A percentile compares a stretch with the other conserved stretches of the same genome.
Evolutionary conservation across 1,140 invertebrate species (phyloP).

Genomic region (Orchestia grillus): DNA sequence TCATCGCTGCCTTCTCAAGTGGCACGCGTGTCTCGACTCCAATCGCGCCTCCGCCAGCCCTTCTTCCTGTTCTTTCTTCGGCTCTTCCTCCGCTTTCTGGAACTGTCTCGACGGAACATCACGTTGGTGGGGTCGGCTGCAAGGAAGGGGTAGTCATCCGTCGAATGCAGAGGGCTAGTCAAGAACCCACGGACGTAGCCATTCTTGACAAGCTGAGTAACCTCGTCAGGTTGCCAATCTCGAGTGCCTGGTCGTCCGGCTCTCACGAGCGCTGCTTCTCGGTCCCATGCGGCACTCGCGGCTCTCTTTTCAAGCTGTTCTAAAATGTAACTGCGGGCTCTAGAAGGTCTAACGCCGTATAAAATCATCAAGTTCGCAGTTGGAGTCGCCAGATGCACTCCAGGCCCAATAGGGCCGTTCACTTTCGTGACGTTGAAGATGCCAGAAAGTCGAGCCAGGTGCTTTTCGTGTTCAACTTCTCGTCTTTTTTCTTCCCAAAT

Average conservation of each 20-base stretch:
- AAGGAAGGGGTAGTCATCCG: constrained; percentile 88
- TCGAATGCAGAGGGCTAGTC: constrained; percentile 89
- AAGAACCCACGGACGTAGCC: constrained; percentile 91
- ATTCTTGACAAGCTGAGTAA: constrained; percentile 86
- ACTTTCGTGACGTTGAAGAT: constrained; percentile 89
- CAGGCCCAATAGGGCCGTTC: constrained; percentile 74
- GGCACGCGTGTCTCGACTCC: constrained; percentile 36
- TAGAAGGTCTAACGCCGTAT: constrained; percentile 90
- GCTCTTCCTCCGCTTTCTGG: constrained; percentile 66
- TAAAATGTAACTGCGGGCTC: constrained; percentile 77
- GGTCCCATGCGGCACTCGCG: constrained; percentile 85
- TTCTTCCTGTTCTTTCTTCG: constrained; percentile 66
- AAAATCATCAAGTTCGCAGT: constrained; percentile 92
- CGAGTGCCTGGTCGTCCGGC: constrained; percentile 83
- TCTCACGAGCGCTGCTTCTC: constrained; percentile 89
- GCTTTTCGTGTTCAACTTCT: constrained; percentile 74
- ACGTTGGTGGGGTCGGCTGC: constrained; percentile 96
- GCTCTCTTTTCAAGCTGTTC: constrained; percentile 91
- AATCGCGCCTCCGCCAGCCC: constrained; percentile 64
- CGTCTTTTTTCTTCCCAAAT: constrained; percentile 62
- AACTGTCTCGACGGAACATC: constrained; percentile 69
- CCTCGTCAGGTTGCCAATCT: constrained; percentile 91
- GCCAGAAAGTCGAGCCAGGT: constrained; percentile 81
- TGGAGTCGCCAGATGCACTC: constrained; percentile 86
- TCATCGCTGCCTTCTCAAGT: constrained; percentile 34